Base-by-base conservation (phyloP, 2,797 vertebrate genomes). In the Taeniopygia guttata region DNA sequence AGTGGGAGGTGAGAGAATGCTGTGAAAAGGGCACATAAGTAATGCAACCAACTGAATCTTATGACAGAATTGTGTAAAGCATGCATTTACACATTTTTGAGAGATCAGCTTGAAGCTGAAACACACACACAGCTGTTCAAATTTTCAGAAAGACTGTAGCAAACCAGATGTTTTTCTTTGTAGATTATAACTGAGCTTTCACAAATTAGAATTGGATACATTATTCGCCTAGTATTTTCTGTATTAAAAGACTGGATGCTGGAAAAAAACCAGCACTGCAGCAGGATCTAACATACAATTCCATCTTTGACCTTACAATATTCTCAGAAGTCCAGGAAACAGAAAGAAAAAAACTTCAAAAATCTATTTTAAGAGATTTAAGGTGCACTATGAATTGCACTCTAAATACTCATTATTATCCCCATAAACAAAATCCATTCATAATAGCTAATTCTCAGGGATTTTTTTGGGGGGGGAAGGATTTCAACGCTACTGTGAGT, bases 1-100 rank as follows among this genome's bases (percentile, higher is more conserved):
- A 95, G 90, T 91, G 58, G 72, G 94, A 96, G 69, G 82, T 78
- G 93, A 89, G 52, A 95, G 84, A 86, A 92, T 40, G 82, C 89
- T 91, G 93, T 85, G 89, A 89, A 93, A 94, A 95, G 87, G 93
- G 82, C 85, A 92, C 0, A 0, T n/a, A 89, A 91, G 92, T 66
- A 96, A 92, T 67, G 69, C 42, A 92, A 87, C 60, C 79, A 60
- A 81, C 23, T 45, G 63, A 77, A 92, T 87, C 91, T 90, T 70
- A 83, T 68, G 60, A 95, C 80, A 91, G 82, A 90, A 93, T 52
- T 75, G 87, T 83, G 84, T 85, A 94, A 95, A 91, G 73, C 66
- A 85, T 87, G 67, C 38, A 84, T 89, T 96, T 92, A 78, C 84
- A 89, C 66, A 68, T 94, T 89, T 94, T 30, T 81, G 80, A 94